These are phyloP conservation scores for Noctilio leporinus DNA, from an alignment of 2,113 vertebrate species.

Conservation along the genomic window DNA sequence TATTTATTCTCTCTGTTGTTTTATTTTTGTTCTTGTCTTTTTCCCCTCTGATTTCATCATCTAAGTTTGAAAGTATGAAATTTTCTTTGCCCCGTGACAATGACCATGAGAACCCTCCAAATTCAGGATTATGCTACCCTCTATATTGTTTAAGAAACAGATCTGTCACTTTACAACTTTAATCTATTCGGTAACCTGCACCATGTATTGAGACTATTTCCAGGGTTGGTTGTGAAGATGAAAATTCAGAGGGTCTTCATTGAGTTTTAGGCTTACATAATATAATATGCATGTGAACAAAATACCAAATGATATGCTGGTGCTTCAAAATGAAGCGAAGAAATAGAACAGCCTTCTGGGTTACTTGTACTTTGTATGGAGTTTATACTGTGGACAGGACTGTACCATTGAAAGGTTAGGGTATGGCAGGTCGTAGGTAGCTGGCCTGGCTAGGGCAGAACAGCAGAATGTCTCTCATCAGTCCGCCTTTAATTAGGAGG, in stretches of 20 bases:
- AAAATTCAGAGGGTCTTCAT: neutral
- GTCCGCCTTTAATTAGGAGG: neutral
- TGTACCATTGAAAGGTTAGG: neutral
- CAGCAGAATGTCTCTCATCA: neutral
- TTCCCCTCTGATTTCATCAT: neutral
- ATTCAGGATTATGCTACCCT: neutral
- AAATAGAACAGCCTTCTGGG: neutral
- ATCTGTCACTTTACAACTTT: neutral
- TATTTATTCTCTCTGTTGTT: neutral
- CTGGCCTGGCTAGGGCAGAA: neutral
- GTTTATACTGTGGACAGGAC: neutral
- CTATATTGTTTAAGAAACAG: neutral
- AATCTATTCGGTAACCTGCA: neutral
- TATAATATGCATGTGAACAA: neutral
- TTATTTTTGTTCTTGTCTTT: neutral
- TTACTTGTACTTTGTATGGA: neutral
- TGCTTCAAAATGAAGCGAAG: neutral
- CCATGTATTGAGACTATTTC: neutral
- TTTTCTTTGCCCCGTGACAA: neutral
- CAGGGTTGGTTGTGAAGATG: neutral
- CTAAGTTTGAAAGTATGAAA: neutral
- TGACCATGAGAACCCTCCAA: neutral
- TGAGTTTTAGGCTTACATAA: neutral
- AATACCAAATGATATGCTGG: neutral
- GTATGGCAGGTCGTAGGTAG: neutral